These are phyloP conservation scores for Myoxocephalus aenaeus DNA, from an alignment of 2,797 vertebrate genomes.

Conservation along the genomic window DNA sequence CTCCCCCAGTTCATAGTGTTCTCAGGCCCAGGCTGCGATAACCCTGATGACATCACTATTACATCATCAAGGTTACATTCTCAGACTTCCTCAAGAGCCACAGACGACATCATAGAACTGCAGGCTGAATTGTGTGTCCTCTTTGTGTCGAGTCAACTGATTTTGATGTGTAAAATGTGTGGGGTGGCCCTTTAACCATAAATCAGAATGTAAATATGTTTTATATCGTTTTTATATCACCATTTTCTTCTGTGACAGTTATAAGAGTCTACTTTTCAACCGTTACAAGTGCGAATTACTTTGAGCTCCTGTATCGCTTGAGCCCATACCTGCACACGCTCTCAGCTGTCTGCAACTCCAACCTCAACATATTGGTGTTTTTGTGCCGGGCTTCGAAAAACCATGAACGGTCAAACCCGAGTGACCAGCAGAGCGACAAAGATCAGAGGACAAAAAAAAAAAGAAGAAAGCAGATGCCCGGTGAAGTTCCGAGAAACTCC, in stretches of 20 bases:
- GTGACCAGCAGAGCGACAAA: constrained; percentile 15
- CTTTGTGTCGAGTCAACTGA: neutral
- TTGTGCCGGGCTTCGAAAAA: constrained; percentile 34
- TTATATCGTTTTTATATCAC: neutral
- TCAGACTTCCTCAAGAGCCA: neutral
- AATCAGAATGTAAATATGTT: neutral
- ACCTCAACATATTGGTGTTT: constrained; percentile 14
- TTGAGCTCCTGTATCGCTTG: constrained; percentile 3
- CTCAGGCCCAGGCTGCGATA: neutral
- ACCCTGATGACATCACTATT: neutral
- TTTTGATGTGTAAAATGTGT: neutral
- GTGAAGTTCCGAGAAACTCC: constrained; percentile 24
- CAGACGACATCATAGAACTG: neutral
- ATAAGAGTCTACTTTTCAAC: neutral
- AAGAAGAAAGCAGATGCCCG: constrained; percentile 29
- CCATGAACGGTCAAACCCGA: constrained; percentile 23
- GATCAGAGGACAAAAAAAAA: constrained; percentile 20
- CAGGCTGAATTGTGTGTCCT: neutral
- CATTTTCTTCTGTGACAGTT: neutral
- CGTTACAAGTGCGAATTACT: neutral
- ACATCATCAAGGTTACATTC: neutral
- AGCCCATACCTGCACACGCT: constrained; percentile 30
- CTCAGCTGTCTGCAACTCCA: constrained; percentile 12
- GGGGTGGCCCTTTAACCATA: neutral
- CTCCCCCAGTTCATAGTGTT: neutral